phyloP scores from a whole-genome alignment of 92 coral and sea anemone species.

The Isaurus tuberculatus region DNA sequence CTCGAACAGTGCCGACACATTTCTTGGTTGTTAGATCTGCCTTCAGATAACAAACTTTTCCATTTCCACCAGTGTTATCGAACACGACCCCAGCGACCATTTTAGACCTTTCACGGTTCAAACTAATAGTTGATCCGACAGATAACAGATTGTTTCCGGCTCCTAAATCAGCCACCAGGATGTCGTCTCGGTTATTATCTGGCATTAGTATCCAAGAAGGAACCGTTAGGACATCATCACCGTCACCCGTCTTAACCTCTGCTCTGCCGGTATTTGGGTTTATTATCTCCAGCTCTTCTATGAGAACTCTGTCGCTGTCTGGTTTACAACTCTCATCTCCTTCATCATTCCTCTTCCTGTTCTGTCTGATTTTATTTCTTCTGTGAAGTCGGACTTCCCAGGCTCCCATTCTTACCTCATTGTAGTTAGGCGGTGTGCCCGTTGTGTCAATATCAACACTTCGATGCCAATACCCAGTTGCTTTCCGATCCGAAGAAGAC shows the following conservation, averaged over 20 bases:
- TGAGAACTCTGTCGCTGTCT: constrained; percentile 52
- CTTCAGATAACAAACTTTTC: constrained; percentile 48
- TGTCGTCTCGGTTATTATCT: constrained; percentile 28
- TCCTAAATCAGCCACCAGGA: constrained; percentile 60
- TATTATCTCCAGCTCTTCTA: constrained; percentile 57
- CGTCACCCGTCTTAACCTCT: constrained; percentile 57
- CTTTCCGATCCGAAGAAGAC: constrained; percentile 25
- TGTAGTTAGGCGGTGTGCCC: constrained; percentile 51
- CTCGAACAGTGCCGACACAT: constrained; percentile 54
- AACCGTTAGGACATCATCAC: constrained; percentile 60
- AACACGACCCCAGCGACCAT: too few species aligned
- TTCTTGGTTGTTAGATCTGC: constrained; percentile 33
- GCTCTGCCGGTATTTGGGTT: constrained; percentile 26
- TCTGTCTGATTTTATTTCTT: constrained; percentile 1
- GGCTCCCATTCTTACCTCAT: constrained; percentile 42
- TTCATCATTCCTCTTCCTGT: constrained; percentile 13
- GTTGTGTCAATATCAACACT: constrained; percentile 55
- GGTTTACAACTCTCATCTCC: constrained; percentile 49
- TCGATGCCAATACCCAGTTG: constrained; percentile 52
- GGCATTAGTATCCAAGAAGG: constrained; percentile 48
- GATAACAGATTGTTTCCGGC: too few species aligned
- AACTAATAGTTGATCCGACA: constrained; percentile 53
- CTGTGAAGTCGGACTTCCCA: constrained; percentile 13
- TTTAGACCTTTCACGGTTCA: constrained; percentile 31
- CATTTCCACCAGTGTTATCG: constrained; percentile 53